Conservation (phyloP, 2,888 invertebrate species). For the Rhyacophila evoluta region DNA sequence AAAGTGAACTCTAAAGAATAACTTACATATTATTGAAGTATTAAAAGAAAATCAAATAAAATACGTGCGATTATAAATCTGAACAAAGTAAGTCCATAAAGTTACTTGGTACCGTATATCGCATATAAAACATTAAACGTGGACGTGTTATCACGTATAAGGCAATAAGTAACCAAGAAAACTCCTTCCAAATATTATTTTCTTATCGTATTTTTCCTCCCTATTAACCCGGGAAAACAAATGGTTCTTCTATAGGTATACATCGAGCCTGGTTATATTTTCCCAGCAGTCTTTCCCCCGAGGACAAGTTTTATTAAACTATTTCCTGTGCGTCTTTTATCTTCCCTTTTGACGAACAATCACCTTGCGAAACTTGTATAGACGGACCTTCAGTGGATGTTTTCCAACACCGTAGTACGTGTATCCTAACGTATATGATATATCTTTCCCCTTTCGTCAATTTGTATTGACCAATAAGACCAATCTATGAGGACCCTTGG, state of each 20-base stretch:
- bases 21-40: too few relatives aligned
- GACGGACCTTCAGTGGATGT: slow-evolving; percentile 43
- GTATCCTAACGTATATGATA: slow-evolving; percentile 49
- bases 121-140: slow-evolving; percentile 43
- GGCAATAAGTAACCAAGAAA: slow-evolving; percentile 51
- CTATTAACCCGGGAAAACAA: slow-evolving; percentile 55
- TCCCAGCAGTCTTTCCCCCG: slow-evolving; percentile 49
- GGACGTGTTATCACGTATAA: slow-evolving; percentile 50
- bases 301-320: slow-evolving; percentile 54
- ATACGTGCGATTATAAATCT: background rate
- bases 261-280: slow-evolving; percentile 54
- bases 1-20: too few relatives aligned
- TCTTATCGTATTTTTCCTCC: slow-evolving; percentile 55
- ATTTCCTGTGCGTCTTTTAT: slow-evolving; percentile 49
- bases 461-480: slow-evolving; percentile 68
- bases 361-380: slow-evolving; percentile 45
- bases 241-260: slow-evolving; percentile 49
- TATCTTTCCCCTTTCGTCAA: slow-evolving; percentile 58
- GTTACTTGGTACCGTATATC: background rate
- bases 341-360: slow-evolving; percentile 41
- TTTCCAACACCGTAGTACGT: slow-evolving; percentile 43
- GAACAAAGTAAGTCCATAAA: background rate
- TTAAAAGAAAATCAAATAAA: too few relatives aligned
- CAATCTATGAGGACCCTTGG: slow-evolving; percentile 65
- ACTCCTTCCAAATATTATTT: slow-evolving; percentile 52